A percentile compares a stretch with the other conserved stretches of the same genome.
These are phyloP conservation scores for Tiliacea citrago DNA, from an alignment of 2,888 invertebrate species.

Conservation along the genomic window DNA sequence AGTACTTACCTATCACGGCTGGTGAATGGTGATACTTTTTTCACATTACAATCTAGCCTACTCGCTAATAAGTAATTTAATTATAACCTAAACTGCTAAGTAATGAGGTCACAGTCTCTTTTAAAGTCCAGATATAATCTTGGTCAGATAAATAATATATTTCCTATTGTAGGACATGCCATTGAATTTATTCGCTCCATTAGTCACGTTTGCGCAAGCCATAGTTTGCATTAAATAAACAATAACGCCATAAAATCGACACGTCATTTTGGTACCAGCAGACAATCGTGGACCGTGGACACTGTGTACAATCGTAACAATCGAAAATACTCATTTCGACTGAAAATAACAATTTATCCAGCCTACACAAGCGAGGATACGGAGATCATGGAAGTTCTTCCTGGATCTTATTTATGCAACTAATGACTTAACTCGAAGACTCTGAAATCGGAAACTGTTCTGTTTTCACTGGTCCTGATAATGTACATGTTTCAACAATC, in stretches of 20 bases:
- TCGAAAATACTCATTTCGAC: not conserved
- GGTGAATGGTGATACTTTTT: too few relatives aligned
- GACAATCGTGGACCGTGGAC: not conserved
- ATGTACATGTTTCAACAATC: not conserved
- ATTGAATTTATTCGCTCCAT: conserved; percentile 15
- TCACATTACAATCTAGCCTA: too few relatives aligned
- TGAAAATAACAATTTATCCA: not conserved
- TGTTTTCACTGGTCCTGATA: not conserved
- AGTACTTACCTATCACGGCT: too few relatives aligned
- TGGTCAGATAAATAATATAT: not conserved
- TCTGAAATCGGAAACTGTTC: not conserved
- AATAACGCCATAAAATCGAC: conserved; percentile 5
- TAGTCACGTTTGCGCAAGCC: conserved; percentile 29
- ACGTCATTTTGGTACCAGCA: not conserved
- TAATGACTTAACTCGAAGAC: not conserved
- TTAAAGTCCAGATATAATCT: too few relatives aligned
- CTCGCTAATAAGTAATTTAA: too few relatives aligned
- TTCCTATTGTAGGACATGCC: conserved; percentile 4
- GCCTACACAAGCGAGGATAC: not conserved
- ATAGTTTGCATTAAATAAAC: conserved; percentile 13
- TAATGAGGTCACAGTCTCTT: too few relatives aligned
- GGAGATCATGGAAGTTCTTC: not conserved
- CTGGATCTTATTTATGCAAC: conserved; percentile 1
- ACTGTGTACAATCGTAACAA: not conserved
- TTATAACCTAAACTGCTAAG: too few relatives aligned